Evolutionary conservation across 2,797 vertebrate species (phyloP).

Genomic region (Epinephelus coioides): DNA sequence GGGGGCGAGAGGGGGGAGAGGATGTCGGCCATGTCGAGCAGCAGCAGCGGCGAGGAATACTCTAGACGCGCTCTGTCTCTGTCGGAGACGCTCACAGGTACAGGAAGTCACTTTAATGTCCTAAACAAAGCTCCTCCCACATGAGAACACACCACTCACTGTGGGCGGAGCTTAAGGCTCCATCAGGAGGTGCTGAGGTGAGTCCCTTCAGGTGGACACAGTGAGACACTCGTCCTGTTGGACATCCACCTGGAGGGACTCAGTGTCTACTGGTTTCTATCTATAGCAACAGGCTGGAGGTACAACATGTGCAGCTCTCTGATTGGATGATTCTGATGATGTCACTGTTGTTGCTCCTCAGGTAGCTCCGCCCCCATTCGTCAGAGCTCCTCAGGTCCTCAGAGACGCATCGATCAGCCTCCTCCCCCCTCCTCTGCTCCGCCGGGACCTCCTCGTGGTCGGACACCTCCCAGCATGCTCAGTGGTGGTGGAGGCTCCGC

Average conservation of each 20-base stretch:
- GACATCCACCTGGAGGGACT: too few relatives aligned
- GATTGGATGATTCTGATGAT: not conserved
- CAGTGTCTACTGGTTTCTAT: too few relatives aligned
- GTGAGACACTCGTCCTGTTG: too few relatives aligned
- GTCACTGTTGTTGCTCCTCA: conserved; percentile 32
- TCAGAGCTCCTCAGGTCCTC: conserved; percentile 93
- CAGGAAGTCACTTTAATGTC: too few relatives aligned
- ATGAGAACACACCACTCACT: too few relatives aligned
- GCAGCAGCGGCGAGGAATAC: conserved; percentile 89
- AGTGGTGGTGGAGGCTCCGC: conserved; percentile 75
- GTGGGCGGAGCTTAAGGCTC: too few relatives aligned
- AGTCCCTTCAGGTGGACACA: too few relatives aligned
- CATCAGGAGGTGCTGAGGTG: too few relatives aligned
- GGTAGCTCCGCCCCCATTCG: conserved; percentile 83
- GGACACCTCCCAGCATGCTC: conserved; percentile 93
- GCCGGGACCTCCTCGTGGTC: conserved; percentile 87
- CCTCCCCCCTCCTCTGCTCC: conserved; percentile 86
- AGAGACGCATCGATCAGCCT: conserved; percentile 94
- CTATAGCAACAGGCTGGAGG: too few relatives aligned
- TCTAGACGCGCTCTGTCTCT: conserved; percentile 85
- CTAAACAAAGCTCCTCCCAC: too few relatives aligned
- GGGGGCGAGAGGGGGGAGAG: conserved; percentile 73
- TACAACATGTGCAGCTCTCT: too few relatives aligned
- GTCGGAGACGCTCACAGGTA: conserved; percentile 81
- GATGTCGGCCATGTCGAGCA: conserved; percentile 78